Conservation (phyloP, 2,797 vertebrate genomes). For the Phrynocephalus forsythii region DNA sequence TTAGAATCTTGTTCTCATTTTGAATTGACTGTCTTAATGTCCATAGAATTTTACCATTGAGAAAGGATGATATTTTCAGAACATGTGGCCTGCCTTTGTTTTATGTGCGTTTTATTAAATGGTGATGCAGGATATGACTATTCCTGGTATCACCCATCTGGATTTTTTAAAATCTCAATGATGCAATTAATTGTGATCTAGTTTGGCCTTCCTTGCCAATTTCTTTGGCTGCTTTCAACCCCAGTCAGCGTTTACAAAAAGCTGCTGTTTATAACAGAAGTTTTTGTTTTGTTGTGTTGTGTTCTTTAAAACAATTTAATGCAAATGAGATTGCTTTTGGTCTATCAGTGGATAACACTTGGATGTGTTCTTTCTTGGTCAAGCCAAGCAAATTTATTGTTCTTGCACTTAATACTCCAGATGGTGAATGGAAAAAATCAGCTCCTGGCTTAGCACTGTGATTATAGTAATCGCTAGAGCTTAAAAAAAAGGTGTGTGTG, state of each 20-base stretch:
- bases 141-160: slow-evolving; percentile 4
- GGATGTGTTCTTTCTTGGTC: neutral
- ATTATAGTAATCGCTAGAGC: neutral
- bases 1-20: neutral
- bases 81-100: neutral
- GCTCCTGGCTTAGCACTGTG: neutral
- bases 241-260: slow-evolving; percentile 21
- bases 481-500: neutral
- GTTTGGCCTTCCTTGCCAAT: slow-evolving; percentile 25
- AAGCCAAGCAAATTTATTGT: slow-evolving; percentile 27
- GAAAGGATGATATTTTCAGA: neutral
- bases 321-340: slow-evolving; percentile 23
- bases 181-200: slow-evolving; percentile 37
- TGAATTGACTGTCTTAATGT: neutral
- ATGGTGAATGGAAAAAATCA: slow-evolving; percentile 40
- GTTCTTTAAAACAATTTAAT: slow-evolving; percentile 1
- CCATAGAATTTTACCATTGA: neutral
- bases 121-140: slow-evolving; percentile 30
- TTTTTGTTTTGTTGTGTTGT: neutral
- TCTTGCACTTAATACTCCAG: slow-evolving; percentile 21
- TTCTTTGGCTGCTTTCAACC: slow-evolving; percentile 24
- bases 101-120: slow-evolving; percentile 19
- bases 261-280: slow-evolving; percentile 14
- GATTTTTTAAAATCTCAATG: slow-evolving; percentile 10
- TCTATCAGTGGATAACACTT: slow-evolving; percentile 4